Conservation (phyloP, 2,888 invertebrate species). For the Macrosoma leucophasiata region DNA sequence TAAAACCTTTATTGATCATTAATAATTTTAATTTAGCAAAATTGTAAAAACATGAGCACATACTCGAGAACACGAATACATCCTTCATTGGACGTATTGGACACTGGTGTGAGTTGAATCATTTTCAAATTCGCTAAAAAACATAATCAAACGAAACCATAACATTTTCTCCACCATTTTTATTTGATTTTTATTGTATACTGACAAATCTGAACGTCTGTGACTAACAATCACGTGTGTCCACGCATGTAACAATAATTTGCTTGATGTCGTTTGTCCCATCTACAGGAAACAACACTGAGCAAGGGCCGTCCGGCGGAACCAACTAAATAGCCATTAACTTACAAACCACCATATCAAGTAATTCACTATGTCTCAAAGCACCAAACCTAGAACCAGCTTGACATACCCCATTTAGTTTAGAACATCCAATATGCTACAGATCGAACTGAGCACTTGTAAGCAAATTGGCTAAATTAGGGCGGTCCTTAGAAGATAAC, state of each 20-base stretch:
- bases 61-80: no score
- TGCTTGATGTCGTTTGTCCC: slow-evolving; percentile 68
- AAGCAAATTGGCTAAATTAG: slow-evolving; percentile 41
- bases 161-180: not conserved
- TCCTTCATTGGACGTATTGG: no score
- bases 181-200: not conserved
- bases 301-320: slow-evolving; percentile 60
- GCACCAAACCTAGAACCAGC: no score
- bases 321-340: slow-evolving; percentile 52
- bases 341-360: slow-evolving; percentile 24
- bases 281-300: slow-evolving; percentile 70
- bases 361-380: slow-evolving; percentile 20
- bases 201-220: slow-evolving; percentile 12
- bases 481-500: slow-evolving; percentile 53
- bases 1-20: no score
- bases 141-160: not conserved
- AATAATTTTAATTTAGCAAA: no score
- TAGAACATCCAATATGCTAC: slow-evolving; percentile 10
- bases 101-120: no score
- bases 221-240: slow-evolving; percentile 49
- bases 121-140: no score
- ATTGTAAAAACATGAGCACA: no score
- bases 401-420: slow-evolving; percentile 10
- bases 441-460: slow-evolving; percentile 21
- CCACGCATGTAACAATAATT: slow-evolving; percentile 58